Evolutionary conservation across 2,797 vertebrate genomes (phyloP), one percentile per base, ranked within the genome.

Genomic region (Sebastes vulpes): DNA sequence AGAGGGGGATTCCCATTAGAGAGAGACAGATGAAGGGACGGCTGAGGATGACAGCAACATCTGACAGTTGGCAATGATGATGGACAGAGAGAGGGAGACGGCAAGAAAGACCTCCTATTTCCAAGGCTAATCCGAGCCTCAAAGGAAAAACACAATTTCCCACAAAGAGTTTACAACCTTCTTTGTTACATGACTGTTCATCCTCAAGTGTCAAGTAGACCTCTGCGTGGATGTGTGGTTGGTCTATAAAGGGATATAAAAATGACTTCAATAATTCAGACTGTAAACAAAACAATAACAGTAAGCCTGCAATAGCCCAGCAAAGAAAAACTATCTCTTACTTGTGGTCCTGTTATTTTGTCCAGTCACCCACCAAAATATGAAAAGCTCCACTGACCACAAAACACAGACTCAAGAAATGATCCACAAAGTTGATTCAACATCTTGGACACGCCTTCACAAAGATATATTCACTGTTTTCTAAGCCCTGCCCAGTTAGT

Each of bases 1-100:
- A 81, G 75, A 82, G 81, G 86, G 89, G 79, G 83, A 89, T 90
- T 92, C 92, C 93, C 89, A 89, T 91, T 88, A 91, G 81, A 87
- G 82, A 89, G 79, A 89, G 88, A 91, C 67, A 65, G 89, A 93
- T 92, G 88, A 92, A 91, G 86, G 81, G 79, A 80, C 35, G 68
- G 76, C 85, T 56, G 81, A 89, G 79, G 89, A 91, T 86, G 90
- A 93, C 91, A 89, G 91, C 85, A 66, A 67, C 83, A 83, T 88
- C 82, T 86, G 90, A 94, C 89, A 88, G 83, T 81, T 80, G 85
- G 82, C 86, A 76, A 60, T 61, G 32, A 54, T 89, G 92, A 92
- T 91, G 86, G 92, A 92, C 90, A 81, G 80, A 84, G 75, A 69
- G 83, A 66, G 68, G 26, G 75, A 80, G 72, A 71, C 3, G 2